phyloP scores from a whole-genome alignment of 1,140 invertebrate genomes.

The Brachionus asplanchnoidis region DNA sequence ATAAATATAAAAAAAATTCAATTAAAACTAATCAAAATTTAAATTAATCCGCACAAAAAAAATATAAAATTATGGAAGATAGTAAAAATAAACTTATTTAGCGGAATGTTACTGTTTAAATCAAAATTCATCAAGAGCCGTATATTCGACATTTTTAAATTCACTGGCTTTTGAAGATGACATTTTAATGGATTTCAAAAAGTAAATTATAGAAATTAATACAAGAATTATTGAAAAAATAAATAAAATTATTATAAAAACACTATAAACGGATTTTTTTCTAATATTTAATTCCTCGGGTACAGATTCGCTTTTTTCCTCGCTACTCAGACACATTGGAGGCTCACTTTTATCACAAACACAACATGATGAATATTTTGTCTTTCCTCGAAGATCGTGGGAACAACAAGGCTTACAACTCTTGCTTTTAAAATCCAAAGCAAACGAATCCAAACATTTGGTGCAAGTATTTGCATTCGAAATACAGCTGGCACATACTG shows the following conservation, averaged over 20 bases:
- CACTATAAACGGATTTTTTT: neutral
- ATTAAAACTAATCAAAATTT: neutral
- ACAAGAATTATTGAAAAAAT: neutral
- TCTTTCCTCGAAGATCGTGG: neutral
- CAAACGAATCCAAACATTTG: conserved; percentile 4
- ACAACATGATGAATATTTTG: neutral
- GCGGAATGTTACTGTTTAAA: neutral
- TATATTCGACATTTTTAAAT: conserved; percentile 7
- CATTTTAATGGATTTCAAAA: neutral
- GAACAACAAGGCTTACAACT: conserved; percentile 35
- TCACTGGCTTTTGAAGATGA: neutral
- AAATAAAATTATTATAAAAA: conserved; percentile 11
- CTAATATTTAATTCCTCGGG: neutral
- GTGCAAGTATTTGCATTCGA: neutral
- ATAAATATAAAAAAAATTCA: neutral
- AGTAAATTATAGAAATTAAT: conserved; percentile 5
- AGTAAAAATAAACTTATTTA: neutral
- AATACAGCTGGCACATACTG: neutral
- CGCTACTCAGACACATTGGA: neutral
- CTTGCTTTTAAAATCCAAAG: neutral
- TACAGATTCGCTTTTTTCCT: neutral
- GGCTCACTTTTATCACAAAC: neutral
- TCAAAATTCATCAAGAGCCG: neutral
- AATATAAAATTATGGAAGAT: neutral
- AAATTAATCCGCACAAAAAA: neutral